Percentiles rank a stretch among this genome's conserved stretches.
Conservation (phyloP, 2,888 invertebrate genomes). For the Amblyjoppa fuscipennis region DNA sequence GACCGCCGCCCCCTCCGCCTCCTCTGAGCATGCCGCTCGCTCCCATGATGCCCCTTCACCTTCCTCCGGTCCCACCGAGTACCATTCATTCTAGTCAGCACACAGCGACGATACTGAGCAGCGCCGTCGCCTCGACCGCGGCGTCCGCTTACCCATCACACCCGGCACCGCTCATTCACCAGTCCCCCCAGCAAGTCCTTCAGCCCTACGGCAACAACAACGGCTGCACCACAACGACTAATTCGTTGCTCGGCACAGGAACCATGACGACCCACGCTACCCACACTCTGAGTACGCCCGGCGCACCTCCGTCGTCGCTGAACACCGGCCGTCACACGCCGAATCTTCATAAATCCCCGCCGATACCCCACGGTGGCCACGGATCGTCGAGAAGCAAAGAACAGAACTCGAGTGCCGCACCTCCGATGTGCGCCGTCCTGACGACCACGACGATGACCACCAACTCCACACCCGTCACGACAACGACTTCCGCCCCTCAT, state of each 20-base stretch:
- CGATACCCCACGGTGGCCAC: slow-evolving; percentile 70
- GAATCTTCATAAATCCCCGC: slow-evolving; percentile 74
- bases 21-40: slow-evolving; percentile 72
- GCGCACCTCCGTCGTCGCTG: slow-evolving; percentile 67
- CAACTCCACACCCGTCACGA: slow-evolving; percentile 49
- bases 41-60: slow-evolving; percentile 77
- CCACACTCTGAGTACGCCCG: slow-evolving; percentile 74
- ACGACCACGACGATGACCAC: slow-evolving; percentile 41
- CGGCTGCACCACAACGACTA: slow-evolving; percentile 85
- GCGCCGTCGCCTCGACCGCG: slow-evolving; percentile 71
- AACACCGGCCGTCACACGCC: slow-evolving; percentile 72
- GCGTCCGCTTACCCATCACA: slow-evolving; percentile 69
- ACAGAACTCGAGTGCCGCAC: slow-evolving; percentile 42
- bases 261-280: slow-evolving; percentile 83
- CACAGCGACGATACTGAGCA: slow-evolving; percentile 77
- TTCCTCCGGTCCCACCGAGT: slow-evolving; percentile 78
- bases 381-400: slow-evolving; percentile 74
- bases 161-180: slow-evolving; percentile 54
- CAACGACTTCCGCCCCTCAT: slow-evolving; percentile 68
- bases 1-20: slow-evolving; percentile 69
- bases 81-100: slow-evolving; percentile 84
- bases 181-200: slow-evolving; percentile 54
- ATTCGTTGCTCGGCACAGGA: slow-evolving; percentile 85
- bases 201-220: slow-evolving; percentile 73
- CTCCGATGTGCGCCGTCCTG: slow-evolving; percentile 42